Percentiles rank a stretch among this genome's conserved stretches.
Evolutionary conservation across 1,140 invertebrate species (phyloP).

Genomic region (Drosophila lacertosa): DNA sequence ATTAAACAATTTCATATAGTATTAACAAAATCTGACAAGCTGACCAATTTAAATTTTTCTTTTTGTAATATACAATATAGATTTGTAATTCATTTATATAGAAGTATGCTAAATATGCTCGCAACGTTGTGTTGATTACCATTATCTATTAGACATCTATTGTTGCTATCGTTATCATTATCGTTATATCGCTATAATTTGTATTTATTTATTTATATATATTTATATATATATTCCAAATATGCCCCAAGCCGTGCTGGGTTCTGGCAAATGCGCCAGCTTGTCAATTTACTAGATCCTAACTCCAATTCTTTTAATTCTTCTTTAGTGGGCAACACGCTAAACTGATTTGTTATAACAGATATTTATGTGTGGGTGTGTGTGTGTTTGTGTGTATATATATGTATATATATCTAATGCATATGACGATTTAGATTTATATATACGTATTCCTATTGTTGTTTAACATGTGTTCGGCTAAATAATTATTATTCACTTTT

Average conservation of each 20-base stretch:
- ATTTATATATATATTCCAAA: slow-evolving; percentile 38
- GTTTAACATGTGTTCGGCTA: slow-evolving; percentile 72
- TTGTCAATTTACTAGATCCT: slow-evolving; percentile 56
- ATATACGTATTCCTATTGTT: slow-evolving; percentile 50
- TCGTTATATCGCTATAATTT: slow-evolving; percentile 65
- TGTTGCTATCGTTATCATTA: slow-evolving; percentile 40
- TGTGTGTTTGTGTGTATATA: slow-evolving; percentile 27
- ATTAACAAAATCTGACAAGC: slow-evolving; percentile 77
- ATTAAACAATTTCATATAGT: slow-evolving; percentile 67
- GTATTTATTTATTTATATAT: slow-evolving; percentile 36
- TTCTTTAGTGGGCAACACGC: slow-evolving; percentile 54
- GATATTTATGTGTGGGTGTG: slow-evolving; percentile 33
- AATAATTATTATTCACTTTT: slow-evolving; percentile 50
- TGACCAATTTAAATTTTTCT: slow-evolving; percentile 49
- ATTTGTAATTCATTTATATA: slow-evolving; percentile 53
- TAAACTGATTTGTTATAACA: slow-evolving; percentile 62
- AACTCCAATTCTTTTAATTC: slow-evolving; percentile 35
- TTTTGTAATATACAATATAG: slow-evolving; percentile 69
- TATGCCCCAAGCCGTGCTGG: slow-evolving; percentile 16
- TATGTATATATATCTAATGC: slow-evolving; percentile 53
- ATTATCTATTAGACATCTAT: slow-evolving; percentile 77
- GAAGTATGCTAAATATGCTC: slow-evolving; percentile 58
- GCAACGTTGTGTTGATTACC: slow-evolving; percentile 58
- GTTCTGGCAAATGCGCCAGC: slow-evolving; percentile 27
- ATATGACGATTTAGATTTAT: slow-evolving; percentile 18